phyloP scores from a whole-genome alignment of 2,888 invertebrate genomes.

The Tinea trinotella region DNA sequence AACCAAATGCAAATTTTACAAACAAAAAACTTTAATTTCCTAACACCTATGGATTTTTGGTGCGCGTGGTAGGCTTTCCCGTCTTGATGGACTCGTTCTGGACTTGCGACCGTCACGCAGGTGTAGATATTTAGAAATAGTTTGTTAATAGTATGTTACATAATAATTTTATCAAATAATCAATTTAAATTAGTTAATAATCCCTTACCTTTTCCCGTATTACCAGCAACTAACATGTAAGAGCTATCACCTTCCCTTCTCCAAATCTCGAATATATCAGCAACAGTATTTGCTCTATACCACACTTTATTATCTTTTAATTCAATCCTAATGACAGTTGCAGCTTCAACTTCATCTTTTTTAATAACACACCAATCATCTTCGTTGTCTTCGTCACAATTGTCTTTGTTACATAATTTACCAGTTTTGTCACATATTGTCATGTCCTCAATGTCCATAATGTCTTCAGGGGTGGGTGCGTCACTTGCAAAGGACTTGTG shows the following conservation, averaged over 20 bases:
- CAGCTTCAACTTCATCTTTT: constrained; percentile 14
- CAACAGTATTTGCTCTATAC: constrained; percentile 35
- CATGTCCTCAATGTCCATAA: constrained; percentile 18
- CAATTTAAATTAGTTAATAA: neutral
- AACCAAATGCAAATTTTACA: too few relatives aligned
- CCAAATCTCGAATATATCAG: constrained; percentile 42
- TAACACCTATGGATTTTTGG: too few relatives aligned
- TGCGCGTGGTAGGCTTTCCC: too few relatives aligned
- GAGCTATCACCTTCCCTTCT: constrained; percentile 30
- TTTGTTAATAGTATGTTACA: too few relatives aligned
- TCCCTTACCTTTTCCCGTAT: constrained; percentile 38
- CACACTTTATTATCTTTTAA: constrained; percentile 27
- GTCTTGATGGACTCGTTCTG: too few relatives aligned
- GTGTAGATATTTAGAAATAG: too few relatives aligned
- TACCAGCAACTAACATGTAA: constrained; percentile 67
- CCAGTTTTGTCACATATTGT: constrained; percentile 11
- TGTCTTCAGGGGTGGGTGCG: constrained; percentile 29
- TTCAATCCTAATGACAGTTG: neutral
- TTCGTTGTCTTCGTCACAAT: neutral
- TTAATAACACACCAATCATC: constrained; percentile 23
- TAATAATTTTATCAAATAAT: too few relatives aligned
- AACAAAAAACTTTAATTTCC: too few relatives aligned
- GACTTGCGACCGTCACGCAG: too few relatives aligned
- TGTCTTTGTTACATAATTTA: neutral
- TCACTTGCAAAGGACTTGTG: constrained; percentile 68